Evolutionary conservation across 2,888 invertebrate genomes (phyloP).

Genomic region (Drosophila limbata): DNA sequence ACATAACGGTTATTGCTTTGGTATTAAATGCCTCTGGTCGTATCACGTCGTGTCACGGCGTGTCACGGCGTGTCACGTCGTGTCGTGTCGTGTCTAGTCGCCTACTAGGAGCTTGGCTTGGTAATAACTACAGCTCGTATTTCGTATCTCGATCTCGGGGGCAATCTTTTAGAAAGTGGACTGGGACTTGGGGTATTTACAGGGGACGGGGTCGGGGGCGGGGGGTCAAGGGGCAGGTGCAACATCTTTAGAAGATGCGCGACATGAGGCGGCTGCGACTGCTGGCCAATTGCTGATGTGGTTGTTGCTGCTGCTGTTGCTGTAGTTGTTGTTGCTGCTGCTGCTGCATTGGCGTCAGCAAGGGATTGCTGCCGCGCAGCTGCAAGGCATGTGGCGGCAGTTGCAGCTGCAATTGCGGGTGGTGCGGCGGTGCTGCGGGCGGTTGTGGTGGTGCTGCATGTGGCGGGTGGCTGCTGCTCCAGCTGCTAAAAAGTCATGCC

Average conservation of each 20-base stretch:
- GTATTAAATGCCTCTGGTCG: conserved; percentile 85
- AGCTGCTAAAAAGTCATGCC: conserved; percentile 94
- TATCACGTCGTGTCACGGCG: conserved; percentile 20
- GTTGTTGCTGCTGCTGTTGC: conserved; percentile 50
- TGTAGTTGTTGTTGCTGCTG: conserved; percentile 41
- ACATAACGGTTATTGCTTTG: conserved; percentile 84
- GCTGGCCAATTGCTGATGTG: conserved; percentile 73
- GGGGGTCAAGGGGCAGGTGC: conserved; percentile 8
- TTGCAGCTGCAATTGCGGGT: conserved; percentile 35
- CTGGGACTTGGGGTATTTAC: conserved; percentile 39
- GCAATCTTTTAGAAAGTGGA: conserved; percentile 58
- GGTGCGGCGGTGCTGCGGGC: conserved; percentile 25
- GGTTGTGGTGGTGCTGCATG: conserved; percentile 40
- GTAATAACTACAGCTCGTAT: conserved; percentile 10
- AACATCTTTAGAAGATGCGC: conserved; percentile 84
- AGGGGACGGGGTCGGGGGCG: conserved; percentile 3
- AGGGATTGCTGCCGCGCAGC: conserved; percentile 38
- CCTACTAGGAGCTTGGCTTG: conserved; percentile 52
- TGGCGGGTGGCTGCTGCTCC: conserved; percentile 89
- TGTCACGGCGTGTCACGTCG: conserved; percentile 12
- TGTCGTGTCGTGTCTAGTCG: conserved; percentile 43
- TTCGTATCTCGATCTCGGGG: conserved; percentile 13
- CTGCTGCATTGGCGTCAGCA: conserved; percentile 27
- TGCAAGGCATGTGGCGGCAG: conserved; percentile 24
- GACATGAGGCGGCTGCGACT: conserved; percentile 84